Conservation (phyloP, 1,140 invertebrate genomes). For the Panagrolaimus sp. region DNA sequence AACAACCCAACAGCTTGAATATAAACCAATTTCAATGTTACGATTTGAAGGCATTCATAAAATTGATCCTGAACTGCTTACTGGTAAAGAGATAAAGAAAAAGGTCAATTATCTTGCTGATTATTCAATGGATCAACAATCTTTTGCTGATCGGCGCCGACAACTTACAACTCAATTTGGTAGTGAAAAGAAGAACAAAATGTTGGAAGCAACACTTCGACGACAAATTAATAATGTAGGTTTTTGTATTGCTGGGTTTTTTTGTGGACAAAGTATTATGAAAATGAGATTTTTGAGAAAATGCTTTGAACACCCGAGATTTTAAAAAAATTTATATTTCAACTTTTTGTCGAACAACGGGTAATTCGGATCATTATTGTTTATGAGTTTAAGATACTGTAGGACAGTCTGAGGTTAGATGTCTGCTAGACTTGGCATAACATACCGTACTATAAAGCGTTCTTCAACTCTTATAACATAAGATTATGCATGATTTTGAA, state of each 20-base stretch:
- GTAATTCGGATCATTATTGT: too few species aligned
- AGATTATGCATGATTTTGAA: too few species aligned
- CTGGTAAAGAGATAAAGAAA: constrained; percentile 8
- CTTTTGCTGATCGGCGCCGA: neutral
- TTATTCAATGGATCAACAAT: neutral
- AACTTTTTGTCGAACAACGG: too few species aligned
- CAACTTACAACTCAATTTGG: neutral
- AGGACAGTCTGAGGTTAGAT: too few species aligned
- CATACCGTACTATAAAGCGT: too few species aligned
- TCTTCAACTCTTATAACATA: too few species aligned
- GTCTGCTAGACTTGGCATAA: too few species aligned
- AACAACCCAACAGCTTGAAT: neutral
- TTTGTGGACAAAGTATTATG: too few species aligned
- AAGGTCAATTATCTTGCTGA: neutral
- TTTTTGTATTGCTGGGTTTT: too few species aligned
- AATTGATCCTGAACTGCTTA: neutral
- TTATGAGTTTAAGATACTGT: neutral
- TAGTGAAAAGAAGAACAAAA: constrained; percentile 7
- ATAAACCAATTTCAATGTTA: neutral
- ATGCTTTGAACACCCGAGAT: too few species aligned
- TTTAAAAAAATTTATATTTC: neutral
- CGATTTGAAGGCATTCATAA: neutral
- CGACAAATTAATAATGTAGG: neutral
- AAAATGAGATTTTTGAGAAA: too few species aligned
- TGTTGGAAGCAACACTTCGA: neutral